A percentile compares a stretch with the other conserved stretches of the same genome.
These are phyloP conservation scores for Cebidichthys violaceus DNA, from an alignment of 2,113 vertebrate genomes.

Conservation along the genomic window DNA sequence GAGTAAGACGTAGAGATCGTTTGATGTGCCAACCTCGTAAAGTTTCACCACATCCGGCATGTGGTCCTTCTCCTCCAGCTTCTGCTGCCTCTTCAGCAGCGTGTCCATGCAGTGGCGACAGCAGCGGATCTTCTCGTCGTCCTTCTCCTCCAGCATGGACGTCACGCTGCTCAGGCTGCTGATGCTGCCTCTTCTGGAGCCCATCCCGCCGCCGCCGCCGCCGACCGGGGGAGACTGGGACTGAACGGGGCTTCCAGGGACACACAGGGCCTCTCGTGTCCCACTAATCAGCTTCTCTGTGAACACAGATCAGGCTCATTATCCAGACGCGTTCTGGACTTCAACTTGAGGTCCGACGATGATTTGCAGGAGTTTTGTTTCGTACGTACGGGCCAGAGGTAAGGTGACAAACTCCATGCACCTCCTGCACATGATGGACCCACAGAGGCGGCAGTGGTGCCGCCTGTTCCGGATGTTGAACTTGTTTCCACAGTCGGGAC, in stretches of 20 bases:
- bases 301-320: neutral
- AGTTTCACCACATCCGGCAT: constrained; percentile 91
- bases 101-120: constrained; percentile 95
- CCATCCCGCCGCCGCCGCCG: constrained; percentile 78
- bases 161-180: constrained; percentile 94
- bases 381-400: constrained; percentile 89
- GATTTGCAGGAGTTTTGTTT: neutral
- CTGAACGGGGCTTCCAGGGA: constrained; percentile 86
- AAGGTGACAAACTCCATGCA: constrained; percentile 94
- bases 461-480: constrained; percentile 95
- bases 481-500: constrained; percentile 95
- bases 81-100: constrained; percentile 90
- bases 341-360: neutral
- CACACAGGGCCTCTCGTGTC: constrained; percentile 88
- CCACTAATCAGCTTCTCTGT: constrained; percentile 93
- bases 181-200: constrained; percentile 91
- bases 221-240: constrained; percentile 67
- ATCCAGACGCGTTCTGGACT: neutral
- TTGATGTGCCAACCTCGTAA: constrained; percentile 87
- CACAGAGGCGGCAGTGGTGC: constrained; percentile 97
- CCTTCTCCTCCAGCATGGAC: constrained; percentile 94
- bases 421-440: constrained; percentile 97
- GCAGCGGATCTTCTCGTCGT: constrained; percentile 94
- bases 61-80: constrained; percentile 92
- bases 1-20: neutral